Conservation (phyloP, 2,113 vertebrate genomes). For the Cheirogaleus medius region DNA sequence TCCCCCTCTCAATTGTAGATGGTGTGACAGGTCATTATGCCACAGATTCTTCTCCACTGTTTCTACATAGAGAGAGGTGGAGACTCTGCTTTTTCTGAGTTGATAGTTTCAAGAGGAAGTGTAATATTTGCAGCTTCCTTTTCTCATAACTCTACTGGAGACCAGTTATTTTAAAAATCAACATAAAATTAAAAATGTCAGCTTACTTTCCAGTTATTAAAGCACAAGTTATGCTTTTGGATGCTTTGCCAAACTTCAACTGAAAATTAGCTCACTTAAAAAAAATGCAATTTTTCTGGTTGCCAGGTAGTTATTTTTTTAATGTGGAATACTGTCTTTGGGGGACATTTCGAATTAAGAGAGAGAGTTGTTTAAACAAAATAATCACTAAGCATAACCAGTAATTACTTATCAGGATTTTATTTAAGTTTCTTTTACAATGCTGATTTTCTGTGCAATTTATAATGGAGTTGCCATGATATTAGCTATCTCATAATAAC, state of each 20-base stretch:
- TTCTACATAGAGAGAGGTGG: background rate
- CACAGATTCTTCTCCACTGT: background rate
- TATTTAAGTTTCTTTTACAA: conserved; percentile 56
- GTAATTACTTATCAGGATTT: conserved; percentile 60
- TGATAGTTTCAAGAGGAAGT: background rate
- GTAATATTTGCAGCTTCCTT: background rate
- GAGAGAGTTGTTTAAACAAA: conserved; percentile 26
- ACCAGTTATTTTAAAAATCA: conserved; percentile 39
- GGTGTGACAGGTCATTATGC: background rate
- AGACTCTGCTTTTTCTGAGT: background rate
- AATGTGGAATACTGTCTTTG: background rate
- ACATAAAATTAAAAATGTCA: conserved; percentile 24
- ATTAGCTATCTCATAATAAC: conserved; percentile 69
- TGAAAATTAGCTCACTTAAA: conserved; percentile 35
- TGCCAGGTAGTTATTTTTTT: conserved; percentile 33
- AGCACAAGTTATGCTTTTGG: background rate
- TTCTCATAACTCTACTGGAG: background rate
- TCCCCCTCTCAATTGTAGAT: background rate
- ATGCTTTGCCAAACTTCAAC: conserved; percentile 6
- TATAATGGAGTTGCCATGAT: conserved; percentile 19
- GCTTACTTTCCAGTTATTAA: conserved; percentile 3
- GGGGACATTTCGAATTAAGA: conserved; percentile 3
- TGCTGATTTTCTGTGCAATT: conserved; percentile 51
- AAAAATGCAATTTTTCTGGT: background rate
- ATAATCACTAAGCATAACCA: conserved; percentile 6